Conservation (phyloP, 2,888 invertebrate genomes). For the Ornithoptera priamus region DNA sequence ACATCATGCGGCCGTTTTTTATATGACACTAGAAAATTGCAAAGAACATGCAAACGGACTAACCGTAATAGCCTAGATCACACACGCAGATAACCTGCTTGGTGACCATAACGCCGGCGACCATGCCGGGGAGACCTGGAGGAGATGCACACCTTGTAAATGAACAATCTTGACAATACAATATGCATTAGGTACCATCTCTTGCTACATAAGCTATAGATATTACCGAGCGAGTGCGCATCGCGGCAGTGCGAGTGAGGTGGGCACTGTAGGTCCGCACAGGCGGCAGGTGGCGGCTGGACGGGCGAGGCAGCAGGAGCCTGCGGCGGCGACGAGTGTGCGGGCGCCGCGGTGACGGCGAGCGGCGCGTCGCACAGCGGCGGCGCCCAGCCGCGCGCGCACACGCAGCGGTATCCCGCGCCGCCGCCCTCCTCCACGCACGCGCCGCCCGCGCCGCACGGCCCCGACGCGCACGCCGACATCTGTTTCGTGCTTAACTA, state of each 20-base stretch:
- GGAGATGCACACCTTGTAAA: neutral
- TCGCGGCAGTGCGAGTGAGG: constrained; percentile 84
- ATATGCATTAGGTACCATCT: neutral
- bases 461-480: constrained; percentile 83
- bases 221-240: constrained; percentile 46
- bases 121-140: constrained; percentile 51
- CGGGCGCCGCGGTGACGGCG: constrained; percentile 67
- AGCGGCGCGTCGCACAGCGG: constrained; percentile 62
- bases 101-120: constrained; percentile 49
- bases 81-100: constrained; percentile 81
- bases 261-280: constrained; percentile 65
- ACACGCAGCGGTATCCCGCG: constrained; percentile 83
- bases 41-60: constrained; percentile 25
- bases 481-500: constrained; percentile 41
- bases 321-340: constrained; percentile 55
- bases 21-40: too few species aligned
- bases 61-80: constrained; percentile 82
- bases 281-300: constrained; percentile 52
- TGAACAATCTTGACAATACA: neutral
- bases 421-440: constrained; percentile 82
- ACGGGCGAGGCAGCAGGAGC: constrained; percentile 49
- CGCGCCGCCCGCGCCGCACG: constrained; percentile 88
- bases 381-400: constrained; percentile 78
- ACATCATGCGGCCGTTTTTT: too few species aligned
- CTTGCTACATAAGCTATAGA: neutral